Base-by-base conservation (phyloP, 2,113 vertebrate genomes). In the Gila orcuttii region DNA sequence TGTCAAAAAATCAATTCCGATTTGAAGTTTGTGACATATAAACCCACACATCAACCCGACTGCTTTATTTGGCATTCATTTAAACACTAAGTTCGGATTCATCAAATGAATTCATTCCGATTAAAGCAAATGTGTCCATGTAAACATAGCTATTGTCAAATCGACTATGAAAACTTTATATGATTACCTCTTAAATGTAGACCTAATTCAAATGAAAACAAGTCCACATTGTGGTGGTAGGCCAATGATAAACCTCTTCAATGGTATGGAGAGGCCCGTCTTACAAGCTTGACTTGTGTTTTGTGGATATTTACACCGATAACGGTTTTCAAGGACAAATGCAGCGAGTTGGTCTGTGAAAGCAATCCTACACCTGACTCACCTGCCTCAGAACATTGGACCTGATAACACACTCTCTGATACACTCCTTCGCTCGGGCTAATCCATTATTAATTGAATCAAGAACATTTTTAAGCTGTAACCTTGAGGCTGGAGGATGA, bases 391-490 rank as follows among this genome's bases (percentile, higher is more conserved):
- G 12, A 81, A 80, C 78, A 83, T 23, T 59, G 12, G 47, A 7
- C 13, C 68, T 57, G 68, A 83, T 83, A 83, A 83, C 47, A 73
- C 66, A 74, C 59, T 79, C 45, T 66, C 31, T 42, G 21, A 85
- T 79, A 69, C 76, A 52, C 76, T 69, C 31, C 64, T 45, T 23
- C 17, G n/a, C 39, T 6, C 3, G 23, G 31, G 36, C 33, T 87
- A 84, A 84, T 87, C 82, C 82, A 60, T 84, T 79, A 84, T 79
- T 85, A 81, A 85, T 84, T 85, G 60, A 50, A 86, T 82, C 79
- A 74, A 4, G 79, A 82, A 73, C 85, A 86, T 86, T 74, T 78
- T 86, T 80, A 81, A 85, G n/a, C 69, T 55, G 19, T 55, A 85
- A 88, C 83, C 83, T 85, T 80, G 42, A 57, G 52, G 42, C 55